Evolutionary conservation across 2,113 vertebrate genomes (phyloP), one percentile per base, ranked within the genome.

Genomic region (Telmatochromis brachygnathus): DNA sequence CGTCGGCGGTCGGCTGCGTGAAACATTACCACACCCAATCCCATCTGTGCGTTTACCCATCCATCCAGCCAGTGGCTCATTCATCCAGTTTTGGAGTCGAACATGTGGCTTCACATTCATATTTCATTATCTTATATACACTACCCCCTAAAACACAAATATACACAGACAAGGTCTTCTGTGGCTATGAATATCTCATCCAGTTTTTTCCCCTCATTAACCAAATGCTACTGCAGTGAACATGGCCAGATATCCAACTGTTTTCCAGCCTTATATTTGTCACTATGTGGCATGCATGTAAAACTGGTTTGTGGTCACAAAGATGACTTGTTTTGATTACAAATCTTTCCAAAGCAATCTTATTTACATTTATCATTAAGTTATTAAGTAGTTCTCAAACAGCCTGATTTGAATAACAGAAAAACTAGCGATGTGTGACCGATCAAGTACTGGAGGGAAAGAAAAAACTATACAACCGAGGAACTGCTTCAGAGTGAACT

Each of bases 1-100:
- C 98, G 99, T 8, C 97, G 99, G 10, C 97, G 99, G 51, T 99
- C 99, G 6, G 98, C 99, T 12, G 98, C 98, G 1, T 99, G 96
- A 96, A 94, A 68, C 60, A 53, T 56, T 3, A 9, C 54, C 79
- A 56, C 33, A 2, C 26, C 15, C 83, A 9, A 10, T 79, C 54
- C 39, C 86, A 81, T 53, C 86, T 86, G 86, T 87, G 82, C 75
- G 49, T 68, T 68, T 39, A 68, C 14, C 51, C 39, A 6, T 82
- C 37, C 30, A 51, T 79, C 79, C 83, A 68, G 19, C 60, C 39
- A 7, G 30, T 26, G 49, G 3, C 55, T 79, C 62, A 55, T 56
- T 49, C 19, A 79, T 79, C 82, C 47, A 12, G 42, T 68, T 73
- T 28, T 26, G 83, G 51, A 83, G 39, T 84, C 82, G 19, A 77